Evolutionary conservation across 2,888 invertebrate species (phyloP), one percentile per base, ranked within the genome.

Genomic region (Epsilonema sp.): DNA sequence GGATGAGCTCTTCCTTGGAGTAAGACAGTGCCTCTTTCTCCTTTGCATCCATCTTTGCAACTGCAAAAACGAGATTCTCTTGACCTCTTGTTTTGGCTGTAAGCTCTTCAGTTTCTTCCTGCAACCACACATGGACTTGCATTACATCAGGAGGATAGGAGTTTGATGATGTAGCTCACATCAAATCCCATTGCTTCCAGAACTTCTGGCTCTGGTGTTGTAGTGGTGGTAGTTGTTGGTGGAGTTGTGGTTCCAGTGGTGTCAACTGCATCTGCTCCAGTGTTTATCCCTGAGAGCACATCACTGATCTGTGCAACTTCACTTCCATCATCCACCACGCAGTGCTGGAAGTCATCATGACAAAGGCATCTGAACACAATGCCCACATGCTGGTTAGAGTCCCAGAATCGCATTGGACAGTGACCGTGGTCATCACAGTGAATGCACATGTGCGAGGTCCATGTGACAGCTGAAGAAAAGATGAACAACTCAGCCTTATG

Each of bases 21-120:
- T 47, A 47, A 22, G 44, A 46, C 3, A 47, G 19, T 8, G 22
- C 21, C 16, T 8, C 22, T 13, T 42, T 23, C 13, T 55, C 54
- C 1, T 46, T 48, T 4, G 51, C 49, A 20, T 54, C 51, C 55
- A 62, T 58, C 23, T 55, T 57, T 13, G 56, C 63, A 4, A 62
- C 60, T 4, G 63, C 56, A 49, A 61, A 62, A 47, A 61, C 59
- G 4, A 62, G 44, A 46, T 64, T 63, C 42, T 64, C 57, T 36
- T 58, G 54, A 4, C 61, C 62, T 46, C 59, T 58, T 2, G 58
- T 54, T 2, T 53, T 55, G 19, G 64, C 56, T 1, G 62, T 59
- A 40, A 62, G 60, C 25, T 62, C 62, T 44, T 62, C 63, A 23
- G 53, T 56, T n/a, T 62, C 49, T 26, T 62, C 60, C 58, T 31